A percentile compares a stretch with the other conserved stretches of the same genome.
Conservation (phyloP, 2,888 invertebrate genomes). For the Apodemia mormo region DNA sequence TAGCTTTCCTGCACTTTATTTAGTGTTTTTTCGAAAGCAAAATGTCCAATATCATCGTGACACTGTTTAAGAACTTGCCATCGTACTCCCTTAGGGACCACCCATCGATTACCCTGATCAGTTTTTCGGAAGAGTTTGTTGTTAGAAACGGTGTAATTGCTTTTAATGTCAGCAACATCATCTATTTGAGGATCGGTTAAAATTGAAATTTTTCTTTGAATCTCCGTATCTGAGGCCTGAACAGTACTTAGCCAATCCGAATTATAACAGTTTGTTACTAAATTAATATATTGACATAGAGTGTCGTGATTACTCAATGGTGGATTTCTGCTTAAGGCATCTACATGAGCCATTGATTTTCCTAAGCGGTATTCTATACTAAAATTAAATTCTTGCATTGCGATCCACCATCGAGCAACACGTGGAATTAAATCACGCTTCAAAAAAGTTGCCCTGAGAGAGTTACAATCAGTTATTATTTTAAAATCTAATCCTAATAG, state of each 20-base stretch:
- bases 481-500: conserved; percentile 25
- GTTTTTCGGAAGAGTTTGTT: conserved; percentile 26
- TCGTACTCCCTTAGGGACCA: conserved; percentile 32
- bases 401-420: conserved; percentile 37
- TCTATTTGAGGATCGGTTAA: conserved; percentile 27
- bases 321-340: conserved; percentile 17
- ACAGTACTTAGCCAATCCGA: conserved; percentile 32
- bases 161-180: conserved; percentile 28
- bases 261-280: background rate
- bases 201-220: conserved; percentile 32
- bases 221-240: conserved; percentile 32
- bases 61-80: conserved; percentile 31
- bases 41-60: conserved; percentile 36
- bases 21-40: conserved; percentile 29
- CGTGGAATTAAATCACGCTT: conserved; percentile 36
- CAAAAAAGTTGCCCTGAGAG: conserved; percentile 29
- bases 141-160: conserved; percentile 28
- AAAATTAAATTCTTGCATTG: conserved; percentile 9
- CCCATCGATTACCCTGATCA: conserved; percentile 27
- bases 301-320: background rate
- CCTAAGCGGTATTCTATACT: conserved; percentile 10
- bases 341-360: conserved; percentile 19
- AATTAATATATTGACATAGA: background rate
- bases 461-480: conserved; percentile 37
- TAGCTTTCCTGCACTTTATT: conserved; percentile 27